These are phyloP conservation scores for Tinea trinotella DNA, from an alignment of 2,888 invertebrate species.

Conservation along the genomic window DNA sequence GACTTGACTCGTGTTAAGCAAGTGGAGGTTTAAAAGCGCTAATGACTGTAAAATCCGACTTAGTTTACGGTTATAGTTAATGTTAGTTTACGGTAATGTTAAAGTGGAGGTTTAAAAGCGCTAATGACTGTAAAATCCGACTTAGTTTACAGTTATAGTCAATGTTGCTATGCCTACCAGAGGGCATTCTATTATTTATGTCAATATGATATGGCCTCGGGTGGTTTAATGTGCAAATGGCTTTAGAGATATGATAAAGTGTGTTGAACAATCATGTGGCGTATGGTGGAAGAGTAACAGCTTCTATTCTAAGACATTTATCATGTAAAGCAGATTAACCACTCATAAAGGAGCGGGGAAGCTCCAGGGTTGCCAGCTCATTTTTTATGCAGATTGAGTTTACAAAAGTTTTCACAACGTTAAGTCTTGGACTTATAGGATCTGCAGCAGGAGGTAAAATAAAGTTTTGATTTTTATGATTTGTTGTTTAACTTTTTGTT, in stretches of 20 bases:
- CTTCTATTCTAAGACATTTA: constrained; percentile 23
- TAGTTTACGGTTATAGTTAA: no score
- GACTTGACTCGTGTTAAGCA: no score
- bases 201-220: no score
- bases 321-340: constrained; percentile 36
- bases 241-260: background rate
- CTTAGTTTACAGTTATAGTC: no score
- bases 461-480: constrained; percentile 4
- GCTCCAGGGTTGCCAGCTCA: constrained; percentile 36
- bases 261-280: background rate
- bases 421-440: constrained; percentile 19
- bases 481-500: constrained; percentile 2
- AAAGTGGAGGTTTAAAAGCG: no score
- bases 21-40: no score
- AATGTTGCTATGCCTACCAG: no score
- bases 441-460: constrained; percentile 2
- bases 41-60: no score
- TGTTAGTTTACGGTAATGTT: no score
- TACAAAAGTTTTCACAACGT: constrained; percentile 36
- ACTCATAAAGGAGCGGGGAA: constrained; percentile 29
- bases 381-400: constrained; percentile 50
- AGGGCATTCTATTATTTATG: no score
- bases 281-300: background rate
- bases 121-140: no score
- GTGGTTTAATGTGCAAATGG: no score